A percentile compares a stretch with the other conserved stretches of the same genome.
These are phyloP conservation scores for Neodiprion fabricii DNA, from an alignment of 1,140 invertebrate genomes.

Conservation along the genomic window DNA sequence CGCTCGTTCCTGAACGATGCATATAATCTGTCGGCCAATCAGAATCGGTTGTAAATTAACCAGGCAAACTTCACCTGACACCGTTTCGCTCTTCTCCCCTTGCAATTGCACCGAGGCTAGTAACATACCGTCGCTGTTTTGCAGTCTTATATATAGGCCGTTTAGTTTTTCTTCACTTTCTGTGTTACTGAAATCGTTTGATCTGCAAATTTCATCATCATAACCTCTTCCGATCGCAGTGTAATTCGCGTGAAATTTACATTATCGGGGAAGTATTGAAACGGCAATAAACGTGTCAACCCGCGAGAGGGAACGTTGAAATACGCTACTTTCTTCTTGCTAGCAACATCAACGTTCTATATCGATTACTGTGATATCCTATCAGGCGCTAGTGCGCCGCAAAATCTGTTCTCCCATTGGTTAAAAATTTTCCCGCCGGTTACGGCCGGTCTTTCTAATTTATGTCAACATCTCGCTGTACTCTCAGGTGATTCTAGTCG, in stretches of 20 bases:
- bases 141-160: background rate
- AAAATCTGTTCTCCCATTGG: conserved; percentile 40
- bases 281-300: too few relatives aligned
- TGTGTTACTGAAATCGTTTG: conserved; percentile 24
- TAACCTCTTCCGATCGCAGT: background rate
- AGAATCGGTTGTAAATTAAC: conserved; percentile 30
- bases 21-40: conserved; percentile 36
- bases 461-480: background rate
- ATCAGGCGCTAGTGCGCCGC: conserved; percentile 47
- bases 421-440: conserved; percentile 26
- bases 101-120: background rate
- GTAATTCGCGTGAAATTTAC: background rate
- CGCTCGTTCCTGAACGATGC: conserved; percentile 37
- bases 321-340: background rate
- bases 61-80: conserved; percentile 32
- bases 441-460: conserved; percentile 11
- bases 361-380: conserved; percentile 45
- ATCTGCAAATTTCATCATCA: background rate
- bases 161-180: background rate
- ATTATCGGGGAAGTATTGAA: background rate
- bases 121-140: background rate
- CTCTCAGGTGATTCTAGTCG: too few relatives aligned
- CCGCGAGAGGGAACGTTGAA: background rate
- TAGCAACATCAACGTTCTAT: conserved; percentile 20
- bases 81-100: conserved; percentile 11